Percentiles rank a stretch among this genome's conserved stretches.
phyloP scores from a whole-genome alignment of 2,888 invertebrate genomes.

The Cheilosia impressa region DNA sequence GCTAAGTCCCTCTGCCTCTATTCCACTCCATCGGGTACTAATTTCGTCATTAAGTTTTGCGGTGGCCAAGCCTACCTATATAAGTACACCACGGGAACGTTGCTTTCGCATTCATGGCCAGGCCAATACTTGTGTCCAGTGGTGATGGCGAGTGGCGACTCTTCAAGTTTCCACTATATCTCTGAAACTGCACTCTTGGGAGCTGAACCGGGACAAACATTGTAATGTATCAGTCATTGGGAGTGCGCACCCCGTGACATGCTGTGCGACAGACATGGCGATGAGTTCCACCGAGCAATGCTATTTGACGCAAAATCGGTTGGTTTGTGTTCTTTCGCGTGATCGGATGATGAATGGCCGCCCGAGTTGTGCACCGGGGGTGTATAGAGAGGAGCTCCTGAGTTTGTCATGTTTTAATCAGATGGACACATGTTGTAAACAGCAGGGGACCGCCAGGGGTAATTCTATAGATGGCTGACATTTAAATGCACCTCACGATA shows the following conservation, averaged over 20 bases:
- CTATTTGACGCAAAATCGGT: constrained; percentile 52
- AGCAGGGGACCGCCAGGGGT: constrained; percentile 2
- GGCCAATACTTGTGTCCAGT: neutral
- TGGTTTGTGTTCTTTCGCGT: constrained; percentile 26
- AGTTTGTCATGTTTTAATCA: constrained; percentile 58
- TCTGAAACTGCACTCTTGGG: constrained; percentile 61
- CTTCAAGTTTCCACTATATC: constrained; percentile 39
- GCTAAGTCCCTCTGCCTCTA: constrained; percentile 35
- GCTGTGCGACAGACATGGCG: constrained; percentile 30
- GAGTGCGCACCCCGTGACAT: constrained; percentile 9
- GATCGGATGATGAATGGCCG: constrained; percentile 39
- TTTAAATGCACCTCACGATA: constrained; percentile 68
- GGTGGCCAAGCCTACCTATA: constrained; percentile 49
- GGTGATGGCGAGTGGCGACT: neutral
- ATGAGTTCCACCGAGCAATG: constrained; percentile 40
- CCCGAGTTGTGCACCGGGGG: neutral
- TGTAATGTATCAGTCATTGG: constrained; percentile 57
- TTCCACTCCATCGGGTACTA: constrained; percentile 70
- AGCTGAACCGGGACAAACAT: constrained; percentile 50
- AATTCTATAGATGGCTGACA: constrained; percentile 54
- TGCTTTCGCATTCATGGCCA: constrained; percentile 11
- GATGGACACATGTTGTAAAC: constrained; percentile 31
- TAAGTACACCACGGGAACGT: neutral
- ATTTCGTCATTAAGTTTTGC: constrained; percentile 69
- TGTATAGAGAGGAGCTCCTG: constrained; percentile 5